Conservation (phyloP, 2,888 invertebrate genomes). For the Stenoptilia bipunctidactyla region DNA sequence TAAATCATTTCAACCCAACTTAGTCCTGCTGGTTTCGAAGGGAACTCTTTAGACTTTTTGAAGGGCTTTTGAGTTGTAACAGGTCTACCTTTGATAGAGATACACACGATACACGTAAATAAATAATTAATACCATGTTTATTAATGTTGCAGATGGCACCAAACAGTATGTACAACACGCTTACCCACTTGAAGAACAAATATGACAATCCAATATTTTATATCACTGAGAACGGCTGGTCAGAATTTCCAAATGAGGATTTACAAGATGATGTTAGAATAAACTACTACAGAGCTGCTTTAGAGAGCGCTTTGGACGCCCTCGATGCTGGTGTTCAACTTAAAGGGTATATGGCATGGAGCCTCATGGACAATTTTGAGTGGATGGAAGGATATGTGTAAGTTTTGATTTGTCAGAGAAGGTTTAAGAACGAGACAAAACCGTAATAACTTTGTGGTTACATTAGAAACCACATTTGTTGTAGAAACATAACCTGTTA, state of each 20-base stretch:
- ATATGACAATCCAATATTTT: slow-evolving; percentile 61
- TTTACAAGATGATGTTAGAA: slow-evolving; percentile 39
- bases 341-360: slow-evolving; percentile 72
- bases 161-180: slow-evolving; percentile 69
- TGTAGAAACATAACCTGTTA: no score
- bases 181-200: slow-evolving; percentile 55
- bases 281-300: slow-evolving; percentile 49
- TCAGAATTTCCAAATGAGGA: slow-evolving; percentile 27
- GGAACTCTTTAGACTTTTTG: no score
- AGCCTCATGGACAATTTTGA: slow-evolving; percentile 77
- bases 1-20: no score
- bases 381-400: slow-evolving; percentile 71
- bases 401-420: slow-evolving; percentile 26
- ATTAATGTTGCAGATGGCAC: slow-evolving; percentile 57
- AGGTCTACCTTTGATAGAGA: no score
- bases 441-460: no score
- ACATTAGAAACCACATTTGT: no score
- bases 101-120: no score
- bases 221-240: slow-evolving; percentile 69
- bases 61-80: no score
- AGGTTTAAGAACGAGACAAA: no score
- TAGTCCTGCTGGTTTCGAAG: no score
- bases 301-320: slow-evolving; percentile 47
- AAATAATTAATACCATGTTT: no score
- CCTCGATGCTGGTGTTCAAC: slow-evolving; percentile 50